Base-by-base conservation (phyloP, 2,888 invertebrate genomes). In the Amphimallon solstitiale region DNA sequence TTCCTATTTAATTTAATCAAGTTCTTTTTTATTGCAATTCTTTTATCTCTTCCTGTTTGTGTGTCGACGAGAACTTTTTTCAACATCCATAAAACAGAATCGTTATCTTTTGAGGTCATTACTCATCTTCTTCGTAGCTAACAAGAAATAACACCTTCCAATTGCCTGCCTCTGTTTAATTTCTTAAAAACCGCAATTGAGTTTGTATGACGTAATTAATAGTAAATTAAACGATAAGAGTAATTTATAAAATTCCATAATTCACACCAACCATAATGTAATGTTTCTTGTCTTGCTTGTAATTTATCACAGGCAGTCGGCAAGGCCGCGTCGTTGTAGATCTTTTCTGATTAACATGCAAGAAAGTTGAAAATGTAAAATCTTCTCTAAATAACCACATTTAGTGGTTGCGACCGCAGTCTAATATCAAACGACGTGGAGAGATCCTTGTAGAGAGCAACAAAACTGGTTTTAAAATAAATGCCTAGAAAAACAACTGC, bases 401-500 rank as follows among this genome's bases (percentile, higher is more conserved):
- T 76, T 74, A 72, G 62, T 67, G 68, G 68, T 66, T n/a, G n/a
- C n/a, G 69, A 74, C 72, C 17, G 38, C 40, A 17, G 40, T 43
- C 40, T 19, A 29, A 59, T 45, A 29, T n/a, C n/a, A n/a, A n/a
- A n/a, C n/a, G n/a, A n/a, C n/a, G 14, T 43, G 56, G 23, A 14
- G 29, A 43, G 23, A 59, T 29, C 29, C 45, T 43, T 59, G 12
- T 43, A 21, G 74, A 73, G 72, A 73, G 74, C n/a, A n/a, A n/a
- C n/a, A 76, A 76, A 79, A 79, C 79, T 76, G 79, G 79, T 79
- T 79, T 78, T 68, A 70, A 76, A 76, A 79, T 79, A 78, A 79
- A 79, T 76, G 76, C 74, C 72, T 69, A 70, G 77, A 78, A 78
- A 78, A 80, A 79, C 79, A 79, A 79, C 78, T 70, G 78, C 79